A percentile compares a stretch with the other conserved stretches of the same genome.
Evolutionary conservation across 2,797 vertebrate genomes (phyloP).

Genomic region (Acanthis flammea): DNA sequence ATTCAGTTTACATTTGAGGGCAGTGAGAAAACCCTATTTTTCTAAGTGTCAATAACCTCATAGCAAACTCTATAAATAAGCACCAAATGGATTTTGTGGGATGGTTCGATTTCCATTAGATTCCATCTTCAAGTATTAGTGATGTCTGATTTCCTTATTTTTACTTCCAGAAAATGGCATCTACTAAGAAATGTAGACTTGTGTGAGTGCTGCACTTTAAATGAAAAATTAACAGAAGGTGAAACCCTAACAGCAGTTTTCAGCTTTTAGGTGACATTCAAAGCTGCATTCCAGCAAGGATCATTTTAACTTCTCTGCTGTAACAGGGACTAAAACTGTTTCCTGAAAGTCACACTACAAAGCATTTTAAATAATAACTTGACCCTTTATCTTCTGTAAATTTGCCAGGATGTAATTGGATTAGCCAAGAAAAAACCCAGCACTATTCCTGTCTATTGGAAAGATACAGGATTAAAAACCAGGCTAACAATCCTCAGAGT

Average conservation of each 20-base stretch:
- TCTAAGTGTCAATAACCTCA: constrained; percentile 8
- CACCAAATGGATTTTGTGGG: constrained; percentile 41
- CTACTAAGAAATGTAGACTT: neutral
- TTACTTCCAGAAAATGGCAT: neutral
- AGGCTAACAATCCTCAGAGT: neutral
- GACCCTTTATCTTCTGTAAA: neutral
- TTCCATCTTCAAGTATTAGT: constrained; percentile 22
- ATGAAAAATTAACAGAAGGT: constrained; percentile 27
- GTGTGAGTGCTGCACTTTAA: neutral
- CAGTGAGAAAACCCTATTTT: neutral
- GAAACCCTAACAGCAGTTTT: neutral
- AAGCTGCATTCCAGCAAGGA: neutral
- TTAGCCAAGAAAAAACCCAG: neutral
- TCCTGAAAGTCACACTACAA: neutral
- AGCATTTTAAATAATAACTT: neutral
- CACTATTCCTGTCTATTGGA: neutral
- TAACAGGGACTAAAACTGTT: neutral
- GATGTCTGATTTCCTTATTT: constrained; percentile 19
- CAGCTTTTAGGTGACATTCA: constrained; percentile 8
- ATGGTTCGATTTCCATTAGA: constrained; percentile 46
- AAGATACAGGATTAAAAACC: neutral
- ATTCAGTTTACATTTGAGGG: constrained; percentile 8
- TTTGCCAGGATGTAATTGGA: neutral
- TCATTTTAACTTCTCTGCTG: neutral
- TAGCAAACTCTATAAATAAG: constrained; percentile 20